phyloP scores from a whole-genome alignment of 2,888 invertebrate species.

The Syrphus vitripennis region DNA sequence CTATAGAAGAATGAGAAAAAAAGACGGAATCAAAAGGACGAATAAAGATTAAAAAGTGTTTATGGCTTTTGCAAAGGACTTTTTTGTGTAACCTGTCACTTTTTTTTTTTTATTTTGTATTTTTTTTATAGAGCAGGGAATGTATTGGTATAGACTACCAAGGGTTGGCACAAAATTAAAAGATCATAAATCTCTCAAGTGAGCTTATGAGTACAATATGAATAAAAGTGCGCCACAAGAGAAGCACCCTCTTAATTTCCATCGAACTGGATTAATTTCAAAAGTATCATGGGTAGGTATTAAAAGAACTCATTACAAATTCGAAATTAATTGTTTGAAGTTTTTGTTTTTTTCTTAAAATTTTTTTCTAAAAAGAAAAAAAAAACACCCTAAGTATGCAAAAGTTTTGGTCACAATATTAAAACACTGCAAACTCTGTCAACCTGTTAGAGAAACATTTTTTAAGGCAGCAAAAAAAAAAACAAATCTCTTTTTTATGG shows the following conservation, averaged over 20 bases:
- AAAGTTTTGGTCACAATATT: constrained; percentile 43
- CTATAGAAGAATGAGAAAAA: constrained; percentile 19
- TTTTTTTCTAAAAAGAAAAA: background rate
- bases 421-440: background rate
- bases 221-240: constrained; percentile 43
- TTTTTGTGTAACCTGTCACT: constrained; percentile 66
- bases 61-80: constrained; percentile 64
- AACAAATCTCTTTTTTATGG: constrained; percentile 79
- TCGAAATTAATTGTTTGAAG: constrained; percentile 66
- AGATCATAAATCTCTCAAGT: constrained; percentile 67
- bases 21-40: constrained; percentile 36
- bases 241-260: constrained; percentile 53
- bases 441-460: constrained; percentile 27
- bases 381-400: background rate
- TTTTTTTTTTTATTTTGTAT: constrained; percentile 44
- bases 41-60: constrained; percentile 70
- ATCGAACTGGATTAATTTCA: constrained; percentile 57
- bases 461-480: constrained; percentile 23
- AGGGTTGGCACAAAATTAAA: constrained; percentile 61
- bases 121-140: background rate
- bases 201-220: constrained; percentile 55
- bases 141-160: background rate
- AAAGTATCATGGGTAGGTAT: background rate
- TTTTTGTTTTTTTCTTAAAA: constrained; percentile 20
- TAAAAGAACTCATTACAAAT: constrained; percentile 59